Evolutionary conservation across 2,113 vertebrate genomes (phyloP), one percentile per base, ranked within the genome.

Genomic region (Atractosteus spatula): DNA sequence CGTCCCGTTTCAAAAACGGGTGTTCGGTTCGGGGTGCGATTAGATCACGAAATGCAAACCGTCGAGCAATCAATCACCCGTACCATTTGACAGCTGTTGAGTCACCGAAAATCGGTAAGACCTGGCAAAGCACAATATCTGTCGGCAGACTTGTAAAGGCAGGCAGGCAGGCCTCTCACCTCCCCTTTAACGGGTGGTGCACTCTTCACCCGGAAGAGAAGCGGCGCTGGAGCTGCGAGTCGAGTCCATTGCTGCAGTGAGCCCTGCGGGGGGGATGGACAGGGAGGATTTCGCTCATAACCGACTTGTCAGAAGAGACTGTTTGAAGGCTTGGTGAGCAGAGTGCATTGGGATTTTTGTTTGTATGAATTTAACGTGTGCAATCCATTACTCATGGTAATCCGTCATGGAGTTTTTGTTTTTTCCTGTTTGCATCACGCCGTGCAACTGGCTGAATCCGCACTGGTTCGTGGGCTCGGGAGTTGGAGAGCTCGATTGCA

Each of bases 161-260:
- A 29, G 29, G 29, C 29, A 29, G 29, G 29, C 29, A 1, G 29
- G 29, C 29, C 17, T 11, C 42, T 3, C 17, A 3, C 57, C 44
- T 68, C 44, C 61, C 61, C 67, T 63, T 74, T 74, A 74, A 69
- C 29, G 14, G 41, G 72, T 29, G 65, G 56, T 47, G 64, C 41
- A 16, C 57, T 17, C 69, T 57, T 74, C 67, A 69, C 67, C 67
- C 73, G 73, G 73, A 69, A 74, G 73, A 16, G 67, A 69, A 74
- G 54, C 13, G 41, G 51, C 14, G 43, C 13, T 44, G 41, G 71
- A 8, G 43, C 12, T 45, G 8, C 3, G 44, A 10, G 12, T 13
- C 3, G 41, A 62, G 59, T 59, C 68, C 8, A 62, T 3, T 68
- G 17, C 66, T 29, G 64, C 66, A 66, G 64, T 44, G 64, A 43